Percentiles rank a stretch among this genome's conserved stretches.
Conservation (phyloP, 1,140 invertebrate species). For the Pseudoatta argentina region DNA sequence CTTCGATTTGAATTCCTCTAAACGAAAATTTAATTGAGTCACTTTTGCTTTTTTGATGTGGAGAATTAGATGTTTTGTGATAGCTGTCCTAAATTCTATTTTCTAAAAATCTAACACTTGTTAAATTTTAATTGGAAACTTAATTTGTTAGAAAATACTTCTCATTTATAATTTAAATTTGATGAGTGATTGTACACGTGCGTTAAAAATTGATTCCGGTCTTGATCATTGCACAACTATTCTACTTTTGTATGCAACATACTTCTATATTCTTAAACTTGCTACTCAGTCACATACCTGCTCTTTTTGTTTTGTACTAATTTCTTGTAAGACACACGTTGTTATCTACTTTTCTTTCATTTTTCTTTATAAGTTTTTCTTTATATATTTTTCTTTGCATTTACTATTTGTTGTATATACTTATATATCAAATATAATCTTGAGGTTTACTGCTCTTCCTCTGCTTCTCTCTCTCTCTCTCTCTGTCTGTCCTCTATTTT, state of each 20-base stretch:
- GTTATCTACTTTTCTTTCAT: constrained; percentile 21
- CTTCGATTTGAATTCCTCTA: not conserved
- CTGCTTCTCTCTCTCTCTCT: constrained; percentile 8
- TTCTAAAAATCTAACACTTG: not conserved
- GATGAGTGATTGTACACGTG: not conserved
- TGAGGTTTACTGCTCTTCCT: constrained; percentile 15
- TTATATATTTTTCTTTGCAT: constrained; percentile 1
- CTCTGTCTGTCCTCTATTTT: not conserved
- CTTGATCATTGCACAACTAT: not conserved
- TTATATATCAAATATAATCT: constrained; percentile 44
- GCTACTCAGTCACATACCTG: not conserved
- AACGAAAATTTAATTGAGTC: not conserved
- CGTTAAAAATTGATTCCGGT: not conserved
- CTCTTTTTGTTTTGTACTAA: not conserved
- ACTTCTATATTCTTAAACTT: not conserved
- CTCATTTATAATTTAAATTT: not conserved
- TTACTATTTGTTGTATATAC: constrained; percentile 32
- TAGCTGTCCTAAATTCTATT: not conserved
- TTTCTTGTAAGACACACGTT: not conserved
- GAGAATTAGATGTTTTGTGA: not conserved
- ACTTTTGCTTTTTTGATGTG: not conserved
- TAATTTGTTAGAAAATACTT: not conserved
- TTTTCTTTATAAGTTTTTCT: constrained; percentile 19
- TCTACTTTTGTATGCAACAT: not conserved
- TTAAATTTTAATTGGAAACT: not conserved